Evolutionary conservation across 2,113 vertebrate genomes (phyloP).

Genomic region (Limanda limanda): DNA sequence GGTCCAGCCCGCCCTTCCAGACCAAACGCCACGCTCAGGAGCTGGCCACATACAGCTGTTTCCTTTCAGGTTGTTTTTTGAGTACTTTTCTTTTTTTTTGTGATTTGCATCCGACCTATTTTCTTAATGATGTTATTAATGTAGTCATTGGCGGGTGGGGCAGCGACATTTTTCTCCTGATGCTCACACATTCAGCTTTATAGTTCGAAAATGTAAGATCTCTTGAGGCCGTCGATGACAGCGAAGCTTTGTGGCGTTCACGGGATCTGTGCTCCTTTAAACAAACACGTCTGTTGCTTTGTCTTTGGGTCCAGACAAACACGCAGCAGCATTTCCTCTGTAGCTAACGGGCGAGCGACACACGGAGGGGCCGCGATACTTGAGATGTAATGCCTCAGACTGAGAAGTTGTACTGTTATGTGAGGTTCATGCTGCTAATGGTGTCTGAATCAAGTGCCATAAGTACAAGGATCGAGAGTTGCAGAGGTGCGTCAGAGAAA

Average conservation of each 20-base stretch:
- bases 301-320: conserved; percentile 84
- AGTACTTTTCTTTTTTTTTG: conserved; percentile 71
- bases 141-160: conserved; percentile 69
- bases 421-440: conserved; percentile 91
- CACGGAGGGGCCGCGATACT: conserved; percentile 71
- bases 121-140: conserved; percentile 77
- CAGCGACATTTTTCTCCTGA: conserved; percentile 82
- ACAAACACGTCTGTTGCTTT: conserved; percentile 85
- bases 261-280: conserved; percentile 88
- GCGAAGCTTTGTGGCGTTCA: conserved; percentile 85
- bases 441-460: conserved; percentile 97
- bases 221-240: conserved; percentile 46
- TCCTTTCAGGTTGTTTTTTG: conserved; percentile 89
- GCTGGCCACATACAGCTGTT: conserved; percentile 88
- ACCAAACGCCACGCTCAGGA: conserved; percentile 98
- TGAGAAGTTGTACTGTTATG: conserved; percentile 81
- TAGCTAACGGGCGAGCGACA: conserved; percentile 75
- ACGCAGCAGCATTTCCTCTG: conserved; percentile 83
- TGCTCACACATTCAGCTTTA: conserved; percentile 90
- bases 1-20: conserved; percentile 96
- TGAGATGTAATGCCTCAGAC: conserved; percentile 87
- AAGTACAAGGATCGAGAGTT: conserved; percentile 92
- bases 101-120: conserved; percentile 71
- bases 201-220: conserved; percentile 87
- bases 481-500: conserved; percentile 88